Base-by-base conservation (phyloP, 35 echinoderm and acorn worm species). In the Apostichopus japonicus region DNA sequence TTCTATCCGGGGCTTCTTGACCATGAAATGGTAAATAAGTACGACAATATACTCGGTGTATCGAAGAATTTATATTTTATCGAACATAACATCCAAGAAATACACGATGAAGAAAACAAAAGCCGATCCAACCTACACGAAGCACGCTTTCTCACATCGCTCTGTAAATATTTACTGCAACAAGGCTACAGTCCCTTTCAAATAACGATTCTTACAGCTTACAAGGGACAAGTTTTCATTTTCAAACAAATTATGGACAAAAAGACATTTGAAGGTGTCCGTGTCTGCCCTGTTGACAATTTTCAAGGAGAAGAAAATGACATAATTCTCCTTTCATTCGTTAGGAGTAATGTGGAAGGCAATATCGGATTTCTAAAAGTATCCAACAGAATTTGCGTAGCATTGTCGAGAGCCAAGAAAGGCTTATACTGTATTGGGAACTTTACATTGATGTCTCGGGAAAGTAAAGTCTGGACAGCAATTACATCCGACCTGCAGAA, bases 221-320 rank as follows among this genome's bases (percentile, higher is more conserved):
- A 98, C 91, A 92, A 79, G 2, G 96, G 96, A 27, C 96, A 98
- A 54, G 59, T 95, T 6, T 93, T 87, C n/a, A 89, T 87, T 55
- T 93, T 98, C 78, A 95, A 92, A 71, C 78, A 90, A 55, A 55
- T 93, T 16, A 98, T 96, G 97, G 80, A 77, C 55, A 92, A 80
- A 65, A 78, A 79, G 23, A 79, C 86, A 4, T 96, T 93, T 65
- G 90, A 98, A 87, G 97, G 95, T 23, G 88, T 98, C 55, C 90
- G 92, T 23, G 91, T 98, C 17, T 93, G 90, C 80, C 80, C 91
- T 7, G 90, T 98, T 59, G 97, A 98, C 67, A 98, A 96, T 57
- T 98, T 89, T 72, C 97, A 98, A 91, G 97, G 97, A 65, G 97
- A 98, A 91, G 97, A 96, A 77, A 99, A 99, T 88, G 97, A 99